Evolutionary conservation across 2,113 vertebrate genomes (phyloP).

Genomic region (Albula glossodonta): DNA sequence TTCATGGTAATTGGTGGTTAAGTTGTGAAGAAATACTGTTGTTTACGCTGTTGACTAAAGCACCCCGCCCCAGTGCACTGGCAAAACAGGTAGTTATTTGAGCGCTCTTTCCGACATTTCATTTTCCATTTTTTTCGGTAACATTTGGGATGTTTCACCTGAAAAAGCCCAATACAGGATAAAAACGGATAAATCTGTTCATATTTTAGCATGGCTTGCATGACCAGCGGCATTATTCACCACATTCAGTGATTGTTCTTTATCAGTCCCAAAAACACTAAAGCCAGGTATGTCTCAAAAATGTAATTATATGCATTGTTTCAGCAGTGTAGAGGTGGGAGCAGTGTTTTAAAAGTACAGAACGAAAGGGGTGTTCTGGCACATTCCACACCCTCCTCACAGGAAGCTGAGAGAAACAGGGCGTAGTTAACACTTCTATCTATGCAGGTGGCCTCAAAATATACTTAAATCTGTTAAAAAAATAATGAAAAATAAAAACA

Average conservation of each 20-base stretch:
- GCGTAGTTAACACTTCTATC: constrained; percentile 4
- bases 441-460: constrained; percentile 6
- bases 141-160: neutral
- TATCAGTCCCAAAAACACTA: neutral
- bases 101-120: neutral
- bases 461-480: neutral
- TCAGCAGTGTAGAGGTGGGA: neutral
- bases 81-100: neutral
- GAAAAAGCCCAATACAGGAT: neutral
- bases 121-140: neutral
- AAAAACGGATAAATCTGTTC: neutral
- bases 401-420: neutral
- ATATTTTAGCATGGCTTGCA: neutral
- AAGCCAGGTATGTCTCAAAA: neutral
- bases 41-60: too few relatives aligned
- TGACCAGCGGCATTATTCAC: neutral
- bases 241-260: neutral
- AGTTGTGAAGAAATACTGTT: too few relatives aligned
- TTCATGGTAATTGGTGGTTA: too few relatives aligned
- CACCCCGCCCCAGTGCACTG: neutral
- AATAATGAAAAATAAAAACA: neutral
- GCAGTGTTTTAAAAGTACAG: neutral
- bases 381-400: constrained; percentile 6
- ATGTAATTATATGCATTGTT: neutral
- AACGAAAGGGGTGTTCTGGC: neutral